phyloP scores from a whole-genome alignment of 2,797 vertebrate genomes.

The Lepus oiostolus region DNA sequence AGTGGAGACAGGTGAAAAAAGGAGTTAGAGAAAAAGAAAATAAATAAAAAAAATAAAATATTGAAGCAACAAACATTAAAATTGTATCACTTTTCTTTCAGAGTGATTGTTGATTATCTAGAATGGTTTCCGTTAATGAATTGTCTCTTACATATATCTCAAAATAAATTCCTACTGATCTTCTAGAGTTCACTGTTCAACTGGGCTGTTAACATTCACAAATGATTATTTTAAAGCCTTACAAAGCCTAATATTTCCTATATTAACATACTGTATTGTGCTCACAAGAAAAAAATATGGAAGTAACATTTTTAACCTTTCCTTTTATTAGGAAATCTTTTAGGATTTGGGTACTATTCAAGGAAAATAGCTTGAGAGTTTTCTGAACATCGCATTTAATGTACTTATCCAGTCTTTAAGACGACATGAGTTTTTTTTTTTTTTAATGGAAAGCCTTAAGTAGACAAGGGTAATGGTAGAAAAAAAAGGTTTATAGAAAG shows the following conservation, averaged over 20 bases:
- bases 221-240: slow-evolving; percentile 60
- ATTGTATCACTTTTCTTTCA: slow-evolving; percentile 65
- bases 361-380: slow-evolving; percentile 20
- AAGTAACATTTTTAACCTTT: slow-evolving; percentile 55
- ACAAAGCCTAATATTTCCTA: slow-evolving; percentile 51
- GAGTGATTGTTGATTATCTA: slow-evolving; percentile 62
- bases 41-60: slow-evolving; percentile 61
- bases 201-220: slow-evolving; percentile 65
- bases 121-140: slow-evolving; percentile 60
- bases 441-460: background rate
- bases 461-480: slow-evolving; percentile 5
- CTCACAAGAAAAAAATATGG: slow-evolving; percentile 36
- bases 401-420: background rate
- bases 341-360: slow-evolving; percentile 49
- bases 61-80: slow-evolving; percentile 71
- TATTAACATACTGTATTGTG: background rate
- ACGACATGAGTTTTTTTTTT: background rate
- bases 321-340: slow-evolving; percentile 64
- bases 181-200: slow-evolving; percentile 53
- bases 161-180: slow-evolving; percentile 59
- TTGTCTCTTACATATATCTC: slow-evolving; percentile 50
- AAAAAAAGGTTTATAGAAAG: background rate
- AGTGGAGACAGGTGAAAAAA: slow-evolving; percentile 59
- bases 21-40: slow-evolving; percentile 63
- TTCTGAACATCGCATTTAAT: background rate